A percentile compares a stretch with the other conserved stretches of the same genome.
Conservation (phyloP, 2,797 vertebrate species). For the Hyperoplus immaculatus region DNA sequence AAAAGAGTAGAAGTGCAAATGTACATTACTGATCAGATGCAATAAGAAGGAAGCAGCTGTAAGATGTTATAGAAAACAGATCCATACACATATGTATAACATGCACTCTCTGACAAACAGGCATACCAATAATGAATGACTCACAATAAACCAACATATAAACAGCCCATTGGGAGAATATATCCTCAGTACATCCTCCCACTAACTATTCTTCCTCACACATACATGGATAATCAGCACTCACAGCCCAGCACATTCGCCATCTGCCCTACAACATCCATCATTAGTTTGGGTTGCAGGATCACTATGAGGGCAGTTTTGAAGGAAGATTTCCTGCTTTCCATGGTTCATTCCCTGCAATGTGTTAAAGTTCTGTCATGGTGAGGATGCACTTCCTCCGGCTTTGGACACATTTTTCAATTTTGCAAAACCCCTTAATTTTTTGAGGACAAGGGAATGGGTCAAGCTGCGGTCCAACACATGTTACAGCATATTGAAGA, state of each 20-base stretch:
- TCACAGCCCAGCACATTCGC: conserved; percentile 31
- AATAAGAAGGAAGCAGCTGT: conserved; percentile 37
- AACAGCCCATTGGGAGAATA: conserved; percentile 30
- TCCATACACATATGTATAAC: conserved; percentile 15
- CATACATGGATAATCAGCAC: conserved; percentile 41
- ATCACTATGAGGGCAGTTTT: conserved; percentile 31
- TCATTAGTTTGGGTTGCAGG: conserved; percentile 40
- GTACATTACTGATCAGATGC: conserved; percentile 62
- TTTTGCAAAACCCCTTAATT: background rate
- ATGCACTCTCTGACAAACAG: conserved; percentile 26
- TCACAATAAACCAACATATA: conserved; percentile 39
- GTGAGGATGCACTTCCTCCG: background rate
- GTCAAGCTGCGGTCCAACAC: background rate
- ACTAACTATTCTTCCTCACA: conserved; percentile 30
- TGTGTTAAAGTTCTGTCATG: background rate
- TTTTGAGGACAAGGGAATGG: conserved; percentile 2
- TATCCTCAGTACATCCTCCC: conserved; percentile 31
- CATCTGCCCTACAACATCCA: conserved; percentile 60
- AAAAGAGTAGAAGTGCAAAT: conserved; percentile 67
- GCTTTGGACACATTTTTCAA: conserved; percentile 3
- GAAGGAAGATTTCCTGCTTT: conserved; percentile 24
- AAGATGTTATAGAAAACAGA: conserved; percentile 31
- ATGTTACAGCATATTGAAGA: background rate
- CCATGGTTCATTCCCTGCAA: conserved; percentile 16
- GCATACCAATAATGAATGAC: conserved; percentile 36